These are phyloP conservation scores for Lucinisca nassula DNA, from an alignment of 2,888 invertebrate genomes.

Conservation along the genomic window DNA sequence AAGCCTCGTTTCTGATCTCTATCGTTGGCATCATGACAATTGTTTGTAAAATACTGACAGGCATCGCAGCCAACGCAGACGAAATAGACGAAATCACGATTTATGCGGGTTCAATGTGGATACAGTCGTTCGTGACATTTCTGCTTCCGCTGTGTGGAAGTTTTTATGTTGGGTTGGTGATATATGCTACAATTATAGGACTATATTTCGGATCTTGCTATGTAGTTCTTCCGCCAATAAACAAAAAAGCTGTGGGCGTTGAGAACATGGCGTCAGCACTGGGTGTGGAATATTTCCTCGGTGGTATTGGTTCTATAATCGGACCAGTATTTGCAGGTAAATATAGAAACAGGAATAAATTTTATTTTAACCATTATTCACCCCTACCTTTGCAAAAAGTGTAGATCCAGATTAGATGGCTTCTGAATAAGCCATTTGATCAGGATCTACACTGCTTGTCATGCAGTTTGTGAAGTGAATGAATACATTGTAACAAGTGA, in stretches of 20 bases:
- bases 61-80: conserved; percentile 25
- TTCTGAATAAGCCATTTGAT: too few species aligned
- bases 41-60: conserved; percentile 47
- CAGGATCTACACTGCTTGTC: too few species aligned
- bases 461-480: too few species aligned
- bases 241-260: not conserved
- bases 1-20: conserved; percentile 43
- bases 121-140: conserved; percentile 36
- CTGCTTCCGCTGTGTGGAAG: conserved; percentile 38
- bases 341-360: too few species aligned
- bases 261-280: conserved; percentile 21
- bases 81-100: conserved; percentile 21
- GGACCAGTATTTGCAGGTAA: conserved; percentile 23
- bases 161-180: not conserved
- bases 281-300: conserved; percentile 9
- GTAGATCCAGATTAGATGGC: too few species aligned
- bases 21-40: conserved; percentile 37
- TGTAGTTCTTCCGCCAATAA: conserved; percentile 3
- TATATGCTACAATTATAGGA: conserved; percentile 7
- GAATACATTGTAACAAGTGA: too few species aligned
- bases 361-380: too few species aligned
- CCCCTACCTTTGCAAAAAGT: too few species aligned
- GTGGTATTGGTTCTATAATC: not conserved
- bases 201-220: conserved; percentile 20
- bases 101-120: conserved; percentile 28